Evolutionary conservation across 2,113 vertebrate species (phyloP), one percentile per base, ranked within the genome.

Genomic region (Scophthalmus maximus): DNA sequence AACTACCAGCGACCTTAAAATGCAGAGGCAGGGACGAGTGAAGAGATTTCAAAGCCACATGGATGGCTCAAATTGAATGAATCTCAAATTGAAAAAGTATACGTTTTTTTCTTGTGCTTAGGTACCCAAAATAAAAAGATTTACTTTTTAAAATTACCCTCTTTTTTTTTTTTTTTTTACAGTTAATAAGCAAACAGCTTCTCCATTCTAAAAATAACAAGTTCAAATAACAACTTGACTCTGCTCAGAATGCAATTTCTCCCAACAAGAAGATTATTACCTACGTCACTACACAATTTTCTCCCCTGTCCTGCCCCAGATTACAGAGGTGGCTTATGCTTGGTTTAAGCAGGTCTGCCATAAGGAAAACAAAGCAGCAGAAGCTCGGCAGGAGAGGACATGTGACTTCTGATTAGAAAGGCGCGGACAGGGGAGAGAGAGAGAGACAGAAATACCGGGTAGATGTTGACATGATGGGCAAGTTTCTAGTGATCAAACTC

Each of bases 211-310:
- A 73, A 80, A 79, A 67, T 30, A 82, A 40, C 52, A 30, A 69
- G 34, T 14, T 7, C 5, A 5, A 38, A 38, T 4, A n/a, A 63
- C 44, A 70, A 72, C 65, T 69, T 88, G 27, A 42, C 50, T 82
- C 55, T 70, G 40, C 58, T 40, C 55, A 18, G 58, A 49, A 71
- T 68, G 64, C 64, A 79, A 74, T 76, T 72, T 73, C 65, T 69
- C 62, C 72, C 40, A 36, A 75, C 78, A 74, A 75, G 65, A 72
- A 83, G 89, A 88, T 93, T 92, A 92, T 52, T 81, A 32, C 50
- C 85, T 84, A 68, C 68, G 77, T 92, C 90, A 92, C 79, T 44
- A 27, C 74, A 79, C 79, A 87, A 89, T 89, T 86, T 85, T 73
- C 73, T 80, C 49, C 79, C 71, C 51, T 68, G 76, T 81, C 63